Percentiles rank a stretch among this genome's conserved stretches.
Conservation (phyloP, 1,140 invertebrate genomes). For the Microvelia longipes region DNA sequence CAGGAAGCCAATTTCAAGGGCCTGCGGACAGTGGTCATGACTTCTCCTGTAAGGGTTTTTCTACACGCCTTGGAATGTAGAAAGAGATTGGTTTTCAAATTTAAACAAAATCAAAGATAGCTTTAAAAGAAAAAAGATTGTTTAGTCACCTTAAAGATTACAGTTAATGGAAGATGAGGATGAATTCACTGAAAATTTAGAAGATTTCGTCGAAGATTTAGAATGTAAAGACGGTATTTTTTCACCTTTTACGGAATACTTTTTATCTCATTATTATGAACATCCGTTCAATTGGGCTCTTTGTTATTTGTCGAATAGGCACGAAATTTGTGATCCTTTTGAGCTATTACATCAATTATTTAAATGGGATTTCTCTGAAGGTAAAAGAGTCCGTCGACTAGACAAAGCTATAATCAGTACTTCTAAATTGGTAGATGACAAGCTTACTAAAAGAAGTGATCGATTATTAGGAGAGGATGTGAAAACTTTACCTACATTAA, state of each 20-base stretch:
- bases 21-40: constrained; percentile 12
- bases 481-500: not conserved
- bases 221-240: not conserved
- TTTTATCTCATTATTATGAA: not conserved
- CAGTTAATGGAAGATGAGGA: not conserved
- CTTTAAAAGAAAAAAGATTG: not conserved
- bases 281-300: not conserved
- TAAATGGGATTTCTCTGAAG: not conserved
- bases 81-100: constrained; percentile 7
- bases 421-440: not conserved
- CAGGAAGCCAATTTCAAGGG: constrained; percentile 4
- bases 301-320: not conserved
- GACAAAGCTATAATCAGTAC: not conserved
- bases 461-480: not conserved
- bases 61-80: constrained; percentile 9
- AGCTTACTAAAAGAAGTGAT: not conserved
- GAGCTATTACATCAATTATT: not conserved
- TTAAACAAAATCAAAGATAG: constrained; percentile 8
- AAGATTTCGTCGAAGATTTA: not conserved
- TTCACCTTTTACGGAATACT: not conserved
- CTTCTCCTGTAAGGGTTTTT: not conserved
- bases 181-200: not conserved
- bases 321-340: not conserved
- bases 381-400: not conserved
- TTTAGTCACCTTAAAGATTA: not conserved